These are phyloP conservation scores for Gastrophysa polygoni DNA, from an alignment of 2,888 invertebrate species.

Conservation along the genomic window DNA sequence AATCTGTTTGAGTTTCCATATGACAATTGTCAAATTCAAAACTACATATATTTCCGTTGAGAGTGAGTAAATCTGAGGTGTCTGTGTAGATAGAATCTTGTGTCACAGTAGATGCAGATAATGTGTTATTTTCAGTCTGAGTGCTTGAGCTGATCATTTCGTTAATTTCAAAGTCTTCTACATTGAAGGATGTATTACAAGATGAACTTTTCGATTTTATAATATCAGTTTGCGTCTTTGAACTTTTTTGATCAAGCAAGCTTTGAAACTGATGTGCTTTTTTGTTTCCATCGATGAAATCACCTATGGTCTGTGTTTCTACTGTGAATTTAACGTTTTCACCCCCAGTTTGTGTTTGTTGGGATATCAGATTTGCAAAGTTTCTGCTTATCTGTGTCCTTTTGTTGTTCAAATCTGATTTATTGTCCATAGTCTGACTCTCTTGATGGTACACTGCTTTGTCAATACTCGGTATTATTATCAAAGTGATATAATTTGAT, in stretches of 20 bases:
- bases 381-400: slow-evolving; percentile 40
- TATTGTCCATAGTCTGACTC: slow-evolving; percentile 44
- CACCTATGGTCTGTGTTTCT: slow-evolving; percentile 58
- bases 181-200: slow-evolving; percentile 52
- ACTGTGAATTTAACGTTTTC: slow-evolving; percentile 41
- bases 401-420: slow-evolving; percentile 42
- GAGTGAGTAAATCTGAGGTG: slow-evolving; percentile 45
- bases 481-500: slow-evolving; percentile 25
- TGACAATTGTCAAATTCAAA: slow-evolving; percentile 60
- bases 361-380: slow-evolving; percentile 38
- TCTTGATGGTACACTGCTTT: slow-evolving; percentile 42
- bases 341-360: slow-evolving; percentile 53
- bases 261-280: slow-evolving; percentile 11
- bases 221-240: slow-evolving; percentile 40
- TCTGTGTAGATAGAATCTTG: slow-evolving; percentile 48
- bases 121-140: slow-evolving; percentile 46
- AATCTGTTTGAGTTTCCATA: slow-evolving; percentile 68
- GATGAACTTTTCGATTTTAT: slow-evolving; percentile 47
- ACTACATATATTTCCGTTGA: slow-evolving; percentile 39
- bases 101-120: slow-evolving; percentile 42
- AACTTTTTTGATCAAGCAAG: slow-evolving; percentile 28
- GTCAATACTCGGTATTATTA: slow-evolving; percentile 23
- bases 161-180: slow-evolving; percentile 45
- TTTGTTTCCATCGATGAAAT: slow-evolving; percentile 37
- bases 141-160: slow-evolving; percentile 50